A percentile compares a stretch with the other conserved stretches of the same genome.
phyloP scores from a whole-genome alignment of 2,113 vertebrate species.

The Mormyrus lacerda region DNA sequence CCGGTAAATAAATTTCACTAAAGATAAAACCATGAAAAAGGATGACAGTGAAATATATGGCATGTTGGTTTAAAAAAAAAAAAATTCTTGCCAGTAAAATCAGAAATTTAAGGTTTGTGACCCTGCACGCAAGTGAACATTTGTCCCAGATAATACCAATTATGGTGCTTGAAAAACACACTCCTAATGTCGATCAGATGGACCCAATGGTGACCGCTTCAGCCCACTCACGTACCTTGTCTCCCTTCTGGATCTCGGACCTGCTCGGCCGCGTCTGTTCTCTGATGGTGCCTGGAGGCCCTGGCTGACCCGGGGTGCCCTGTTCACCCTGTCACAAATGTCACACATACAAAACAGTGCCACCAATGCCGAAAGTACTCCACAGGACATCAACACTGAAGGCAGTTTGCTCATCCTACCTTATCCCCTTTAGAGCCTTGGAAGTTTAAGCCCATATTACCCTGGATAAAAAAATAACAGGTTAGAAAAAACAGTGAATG shows the following conservation, averaged over 20 bases:
- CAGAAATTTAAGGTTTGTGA: neutral
- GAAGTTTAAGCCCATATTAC: conserved; percentile 96
- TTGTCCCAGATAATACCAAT: neutral
- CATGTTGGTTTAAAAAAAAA: neutral
- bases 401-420: conserved; percentile 50
- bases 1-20: neutral
- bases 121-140: neutral
- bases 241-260: conserved; percentile 84
- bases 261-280: conserved; percentile 73
- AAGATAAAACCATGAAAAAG: neutral
- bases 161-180: neutral
- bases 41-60: neutral
- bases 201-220: neutral
- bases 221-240: conserved; percentile 65
- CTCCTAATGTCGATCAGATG: neutral
- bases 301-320: conserved; percentile 83
- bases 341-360: neutral
- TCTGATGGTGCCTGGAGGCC: conserved; percentile 86
- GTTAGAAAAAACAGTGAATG: conserved; percentile 15
- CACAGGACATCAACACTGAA: neutral
- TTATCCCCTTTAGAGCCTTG: conserved; percentile 95
- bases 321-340: conserved; percentile 72
- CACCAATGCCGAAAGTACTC: neutral
- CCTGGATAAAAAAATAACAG: conserved; percentile 56
- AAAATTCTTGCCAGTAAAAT: neutral